Conservation (phyloP, 2,888 invertebrate genomes). For the Spilosoma lubricipeda region DNA sequence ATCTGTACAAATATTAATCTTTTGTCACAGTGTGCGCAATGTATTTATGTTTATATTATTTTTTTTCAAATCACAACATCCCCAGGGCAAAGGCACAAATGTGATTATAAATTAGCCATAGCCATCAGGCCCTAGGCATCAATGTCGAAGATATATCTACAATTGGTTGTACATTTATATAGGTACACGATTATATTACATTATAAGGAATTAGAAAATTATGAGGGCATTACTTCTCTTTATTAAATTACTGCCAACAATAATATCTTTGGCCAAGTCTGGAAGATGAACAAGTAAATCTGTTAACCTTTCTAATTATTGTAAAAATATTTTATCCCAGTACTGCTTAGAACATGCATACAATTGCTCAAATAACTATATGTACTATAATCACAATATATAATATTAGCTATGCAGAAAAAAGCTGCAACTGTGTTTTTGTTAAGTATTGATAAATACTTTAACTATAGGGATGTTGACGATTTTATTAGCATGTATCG, state of each 20-base stretch:
- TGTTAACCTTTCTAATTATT: neutral
- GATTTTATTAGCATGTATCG: neutral
- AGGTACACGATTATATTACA: slow-evolving; percentile 29
- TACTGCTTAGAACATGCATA: neutral
- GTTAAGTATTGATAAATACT: neutral
- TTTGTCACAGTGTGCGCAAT: slow-evolving; percentile 46
- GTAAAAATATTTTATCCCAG: neutral
- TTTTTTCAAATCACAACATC: slow-evolving; percentile 75
- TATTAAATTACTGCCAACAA: slow-evolving; percentile 16
- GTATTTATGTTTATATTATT: slow-evolving; percentile 37
- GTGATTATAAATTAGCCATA: slow-evolving; percentile 70
- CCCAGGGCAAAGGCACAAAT: slow-evolving; percentile 82
- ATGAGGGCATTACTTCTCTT: slow-evolving; percentile 39
- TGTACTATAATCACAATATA: neutral
- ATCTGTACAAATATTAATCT: slow-evolving; percentile 56
- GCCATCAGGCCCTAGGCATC: slow-evolving; percentile 54
- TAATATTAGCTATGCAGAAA: neutral
- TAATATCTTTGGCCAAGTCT: slow-evolving; percentile 17
- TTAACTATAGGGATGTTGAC: neutral
- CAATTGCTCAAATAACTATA: neutral
- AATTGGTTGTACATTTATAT: slow-evolving; percentile 38
- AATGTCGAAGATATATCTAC: slow-evolving; percentile 39
- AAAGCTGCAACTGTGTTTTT: neutral
- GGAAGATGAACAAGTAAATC: slow-evolving; percentile 33
- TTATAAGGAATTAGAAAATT: slow-evolving; percentile 19